Base-by-base conservation (phyloP, 2,797 vertebrate species). In the Echiichthys vipera region DNA sequence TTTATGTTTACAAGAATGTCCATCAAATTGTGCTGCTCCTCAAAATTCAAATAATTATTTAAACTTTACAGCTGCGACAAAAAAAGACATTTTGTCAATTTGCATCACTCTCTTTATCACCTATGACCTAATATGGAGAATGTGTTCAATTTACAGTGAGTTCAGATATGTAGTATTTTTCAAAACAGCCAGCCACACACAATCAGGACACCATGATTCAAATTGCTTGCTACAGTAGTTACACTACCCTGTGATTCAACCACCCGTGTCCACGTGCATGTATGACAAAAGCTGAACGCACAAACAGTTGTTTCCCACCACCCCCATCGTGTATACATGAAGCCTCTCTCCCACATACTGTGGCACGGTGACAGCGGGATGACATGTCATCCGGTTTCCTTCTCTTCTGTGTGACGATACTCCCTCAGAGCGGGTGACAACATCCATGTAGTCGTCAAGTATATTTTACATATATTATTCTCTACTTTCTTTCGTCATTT, bases 401-500 rank as follows among this genome's bases (percentile, higher is more conserved):
- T 66, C 61, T 66, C 76, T 37, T 64, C 50, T 63, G 70, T 29
- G 42, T 40, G 61, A 67, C 67, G 64, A 70, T 43, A 17, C 67
- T 57, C 79, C 66, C 73, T 78, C 59, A 42, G 65, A 80, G 73
- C 51, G 24, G 47, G 62, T 11, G 61, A 78, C 76, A 78, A 61
- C 85, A 72, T 75, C 17, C 49, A 29, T 59, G 81, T 65, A 80
- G 42, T 55, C 55, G 42, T 43, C 61, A 50, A 59, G 54, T 84
- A 49, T 47, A 80, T 90, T 84, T 65, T 80, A 82, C 88, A 87
- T 85, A 83, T 50, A 80, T 90, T 82, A 89, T 66, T 71, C 56
- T 71, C 45, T 22, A 46, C 57, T 77, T 67, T 56, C 50, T 71
- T 78, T 84, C 75, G 55, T 86, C 51, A 75, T 29, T 57, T 39